Evolutionary conservation across 1,140 invertebrate species (phyloP).

Genomic region (Caerostris darwini): DNA sequence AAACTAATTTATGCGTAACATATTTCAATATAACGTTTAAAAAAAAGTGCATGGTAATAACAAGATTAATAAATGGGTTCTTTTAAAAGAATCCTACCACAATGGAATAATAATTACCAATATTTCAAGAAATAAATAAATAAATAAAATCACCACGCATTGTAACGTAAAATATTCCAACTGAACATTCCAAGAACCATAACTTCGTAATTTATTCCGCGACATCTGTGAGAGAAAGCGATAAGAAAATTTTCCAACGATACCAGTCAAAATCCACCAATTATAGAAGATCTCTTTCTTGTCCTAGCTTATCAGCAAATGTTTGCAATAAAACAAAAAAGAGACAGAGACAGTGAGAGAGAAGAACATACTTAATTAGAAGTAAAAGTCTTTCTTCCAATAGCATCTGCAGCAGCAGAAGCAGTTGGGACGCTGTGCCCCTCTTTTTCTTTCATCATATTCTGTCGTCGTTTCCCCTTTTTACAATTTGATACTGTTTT

Average conservation of each 20-base stretch:
- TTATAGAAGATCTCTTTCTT: background rate
- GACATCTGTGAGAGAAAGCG: background rate
- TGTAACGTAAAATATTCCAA: no score
- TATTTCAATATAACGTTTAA: no score
- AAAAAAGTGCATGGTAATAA: no score
- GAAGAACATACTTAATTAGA: background rate
- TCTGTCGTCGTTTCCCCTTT: no score
- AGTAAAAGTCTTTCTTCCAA: background rate
- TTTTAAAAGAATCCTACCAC: no score
- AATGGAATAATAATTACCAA: no score
- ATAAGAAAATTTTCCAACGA: background rate
- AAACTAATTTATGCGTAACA: no score
- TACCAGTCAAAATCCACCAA: background rate
- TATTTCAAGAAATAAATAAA: no score
- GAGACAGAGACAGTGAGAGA: no score
- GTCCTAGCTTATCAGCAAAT: background rate
- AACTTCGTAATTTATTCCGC: background rate
- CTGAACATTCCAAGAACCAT: no score
- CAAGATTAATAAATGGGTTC: no score
- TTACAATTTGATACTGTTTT: conserved; percentile 36
- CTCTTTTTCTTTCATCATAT: background rate
- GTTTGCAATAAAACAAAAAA: background rate
- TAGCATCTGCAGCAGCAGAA: background rate
- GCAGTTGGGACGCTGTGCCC: background rate
- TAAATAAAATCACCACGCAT: no score